Base-by-base conservation (phyloP, 2,888 invertebrate species). In the Sepioteuthis lessoniana region DNA sequence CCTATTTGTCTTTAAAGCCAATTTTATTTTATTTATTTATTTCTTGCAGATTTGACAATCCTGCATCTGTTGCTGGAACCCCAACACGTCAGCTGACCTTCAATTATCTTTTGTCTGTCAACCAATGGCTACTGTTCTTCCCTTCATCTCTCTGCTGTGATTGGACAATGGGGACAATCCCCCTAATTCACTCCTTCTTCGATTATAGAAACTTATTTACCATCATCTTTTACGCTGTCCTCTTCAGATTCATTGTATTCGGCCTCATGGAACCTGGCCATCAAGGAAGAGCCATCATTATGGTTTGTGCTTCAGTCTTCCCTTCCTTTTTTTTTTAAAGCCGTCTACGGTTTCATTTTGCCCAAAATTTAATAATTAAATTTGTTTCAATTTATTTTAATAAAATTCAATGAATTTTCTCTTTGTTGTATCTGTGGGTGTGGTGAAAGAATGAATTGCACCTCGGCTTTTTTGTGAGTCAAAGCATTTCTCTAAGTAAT, bases 161-260 rank as follows among this genome's bases (percentile, higher is more conserved):
- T 97, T 99, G 99, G 99, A 99, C 99, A 93, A 99, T 99, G 99
- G 99, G 99, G 94, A 99, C 99, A 19, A 98, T 99, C 94, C 98
- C 99, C 0, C 97, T 99, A 94, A 98, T 99, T 93, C 98, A 98
- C 95, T 98, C 98, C 90, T 98, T 99, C 97, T 96, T 98, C 13
- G 99, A 99, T 97, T 97, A 98, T 0, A 98, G 99, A 91, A 99
- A 99, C 97, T 95, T 99, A 93, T 98, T 98, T 35, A 99, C 99
- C 0, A 93, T 98, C 46, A 97, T 98, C 0, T 98, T 98, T 90
- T 98, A 98, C 96, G 97, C 97, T 0, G 98, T 98, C 60, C 93
- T 97, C 60, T 95, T 95, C 93, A 96, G 95, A 90, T 95, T 97
- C 94, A 94, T 96, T 91, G 93, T 95, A 25, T 97, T 94, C 94